Conservation (phyloP, 2,113 vertebrate species). For the Vireo altiloquus region DNA sequence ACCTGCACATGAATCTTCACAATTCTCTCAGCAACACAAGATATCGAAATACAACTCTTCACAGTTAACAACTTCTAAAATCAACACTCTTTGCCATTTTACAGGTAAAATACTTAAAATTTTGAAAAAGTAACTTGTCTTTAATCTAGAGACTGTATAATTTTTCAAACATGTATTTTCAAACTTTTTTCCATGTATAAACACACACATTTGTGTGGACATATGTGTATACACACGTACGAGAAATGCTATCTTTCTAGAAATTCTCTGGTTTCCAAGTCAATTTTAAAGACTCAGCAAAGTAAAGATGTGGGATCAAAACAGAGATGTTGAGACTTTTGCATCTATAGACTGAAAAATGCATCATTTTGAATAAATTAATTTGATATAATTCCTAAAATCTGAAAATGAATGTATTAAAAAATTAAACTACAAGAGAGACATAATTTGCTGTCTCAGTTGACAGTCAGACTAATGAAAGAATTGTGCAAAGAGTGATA, state of each 20-base stretch:
- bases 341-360: not conserved
- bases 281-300: not conserved
- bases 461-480: not conserved
- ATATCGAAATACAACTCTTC: not conserved
- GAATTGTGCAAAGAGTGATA: not conserved
- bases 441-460: not conserved
- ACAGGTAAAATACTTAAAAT: not conserved
- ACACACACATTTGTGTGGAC: not conserved
- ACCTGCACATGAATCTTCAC: not conserved
- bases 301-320: not conserved
- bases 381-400: not conserved
- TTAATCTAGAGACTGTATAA: not conserved
- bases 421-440: not conserved
- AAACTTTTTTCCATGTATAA: not conserved
- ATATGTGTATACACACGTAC: fast-evolving
- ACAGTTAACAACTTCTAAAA: not conserved
- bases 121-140: not conserved
- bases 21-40: not conserved
- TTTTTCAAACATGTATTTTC: not conserved
- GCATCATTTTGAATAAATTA: not conserved
- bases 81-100: not conserved
- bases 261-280: not conserved
- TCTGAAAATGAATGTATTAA: not conserved
- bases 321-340: not conserved
- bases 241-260: not conserved